Conservation (phyloP, 2,888 invertebrate species). For the Luperina testacea region DNA sequence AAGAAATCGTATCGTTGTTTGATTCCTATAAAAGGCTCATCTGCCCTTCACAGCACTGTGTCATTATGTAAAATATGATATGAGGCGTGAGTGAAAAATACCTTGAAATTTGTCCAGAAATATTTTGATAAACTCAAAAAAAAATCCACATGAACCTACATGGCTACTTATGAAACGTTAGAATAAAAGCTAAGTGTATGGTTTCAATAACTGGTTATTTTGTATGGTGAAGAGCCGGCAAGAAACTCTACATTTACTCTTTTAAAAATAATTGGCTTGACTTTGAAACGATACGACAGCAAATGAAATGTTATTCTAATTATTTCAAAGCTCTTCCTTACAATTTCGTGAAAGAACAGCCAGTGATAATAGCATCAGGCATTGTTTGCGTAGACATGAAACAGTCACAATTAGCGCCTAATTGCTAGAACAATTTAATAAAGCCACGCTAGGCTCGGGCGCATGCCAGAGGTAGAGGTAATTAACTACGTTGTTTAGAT, state of each 20-base stretch:
- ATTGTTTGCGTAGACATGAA: conserved; percentile 38
- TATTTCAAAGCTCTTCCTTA: conserved; percentile 12
- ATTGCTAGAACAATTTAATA: conserved; percentile 60
- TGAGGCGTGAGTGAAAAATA: neutral
- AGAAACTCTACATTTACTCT: neutral
- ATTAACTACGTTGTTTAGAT: conserved; percentile 36
- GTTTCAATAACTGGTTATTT: neutral
- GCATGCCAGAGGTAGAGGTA: conserved; percentile 13
- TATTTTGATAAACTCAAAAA: neutral
- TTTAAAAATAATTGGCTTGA: neutral
- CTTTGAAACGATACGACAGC: neutral
- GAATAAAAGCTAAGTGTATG: neutral
- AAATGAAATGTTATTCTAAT: neutral
- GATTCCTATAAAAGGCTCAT: too few species aligned
- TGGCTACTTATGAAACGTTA: neutral
- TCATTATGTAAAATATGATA: neutral
- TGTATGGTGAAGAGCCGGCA: neutral
- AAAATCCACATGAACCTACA: neutral
- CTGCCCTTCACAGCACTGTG: too few species aligned
- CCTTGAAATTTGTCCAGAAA: neutral
- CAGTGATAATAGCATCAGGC: conserved; percentile 17
- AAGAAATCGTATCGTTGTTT: too few species aligned
- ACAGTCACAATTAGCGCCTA: conserved; percentile 43
- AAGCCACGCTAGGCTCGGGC: conserved; percentile 40
- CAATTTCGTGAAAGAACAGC: neutral